A percentile compares a stretch with the other conserved stretches of the same genome.
Evolutionary conservation across 2,113 vertebrate species (phyloP).

Genomic region (Cathartes aura): DNA sequence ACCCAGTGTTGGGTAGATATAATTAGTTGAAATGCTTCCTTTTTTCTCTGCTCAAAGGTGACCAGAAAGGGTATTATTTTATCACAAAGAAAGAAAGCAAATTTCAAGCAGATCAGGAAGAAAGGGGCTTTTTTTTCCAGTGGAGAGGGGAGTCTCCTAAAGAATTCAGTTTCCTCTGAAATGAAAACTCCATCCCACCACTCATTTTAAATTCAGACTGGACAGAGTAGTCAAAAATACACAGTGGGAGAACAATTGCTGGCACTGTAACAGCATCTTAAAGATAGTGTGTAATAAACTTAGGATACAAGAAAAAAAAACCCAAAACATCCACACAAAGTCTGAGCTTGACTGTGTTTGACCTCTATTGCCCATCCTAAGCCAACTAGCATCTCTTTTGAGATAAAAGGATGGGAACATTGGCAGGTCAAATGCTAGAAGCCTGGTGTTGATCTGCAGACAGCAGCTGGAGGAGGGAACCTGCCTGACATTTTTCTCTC

Average conservation of each 20-base stretch:
- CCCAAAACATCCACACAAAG: neutral
- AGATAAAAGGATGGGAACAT: neutral
- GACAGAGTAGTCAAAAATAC: neutral
- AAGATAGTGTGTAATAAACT: neutral
- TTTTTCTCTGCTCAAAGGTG: neutral
- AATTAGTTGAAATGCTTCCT: neutral
- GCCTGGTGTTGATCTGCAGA: neutral
- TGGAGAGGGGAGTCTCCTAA: neutral
- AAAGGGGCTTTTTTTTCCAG: neutral
- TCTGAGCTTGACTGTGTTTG: neutral
- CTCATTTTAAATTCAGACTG: neutral
- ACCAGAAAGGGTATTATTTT: neutral
- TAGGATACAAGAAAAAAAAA: neutral
- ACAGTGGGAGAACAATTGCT: neutral
- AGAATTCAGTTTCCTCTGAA: neutral
- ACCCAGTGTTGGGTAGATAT: neutral
- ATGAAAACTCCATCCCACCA: neutral
- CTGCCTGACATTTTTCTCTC: neutral
- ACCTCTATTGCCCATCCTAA: neutral
- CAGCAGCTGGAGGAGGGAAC: neutral
- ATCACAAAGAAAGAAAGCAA: neutral
- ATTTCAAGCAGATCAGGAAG: neutral
- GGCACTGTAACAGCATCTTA: neutral
- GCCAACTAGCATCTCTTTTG: neutral
- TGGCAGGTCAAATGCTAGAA: neutral